Evolutionary conservation across 2,797 vertebrate genomes (phyloP), one percentile per base, ranked within the genome.

Genomic region (Podarcis lilfordi): DNA sequence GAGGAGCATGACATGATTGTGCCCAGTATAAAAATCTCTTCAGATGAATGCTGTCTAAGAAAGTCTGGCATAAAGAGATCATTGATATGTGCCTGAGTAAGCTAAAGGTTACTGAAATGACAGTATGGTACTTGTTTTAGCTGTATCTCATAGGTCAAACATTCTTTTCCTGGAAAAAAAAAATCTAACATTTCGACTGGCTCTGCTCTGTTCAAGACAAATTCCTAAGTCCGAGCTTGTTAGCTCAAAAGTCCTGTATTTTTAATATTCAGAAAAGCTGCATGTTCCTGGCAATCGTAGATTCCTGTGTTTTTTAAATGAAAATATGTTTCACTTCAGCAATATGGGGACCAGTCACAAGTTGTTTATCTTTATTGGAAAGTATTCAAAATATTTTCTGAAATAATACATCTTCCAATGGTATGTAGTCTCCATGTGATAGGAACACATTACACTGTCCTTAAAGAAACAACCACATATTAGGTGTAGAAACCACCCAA

Each of bases 21-120:
- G 61, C 86, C 83, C 43, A 72, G 88, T 89, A 91, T 90, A 93
- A 71, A 50, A 61, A 88, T 92, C 64, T 93, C 35, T 90, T 94
- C 84, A 92, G 81, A 78, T 83, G 66, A 1, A 0, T 1, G 0
- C 64, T 91, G 88, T 80, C 91, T 87, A 55, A 61, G 77, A 88
- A 88, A 78, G 83, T 85, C 69, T 91, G 80, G 37, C 89, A 96
- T 92, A 94, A 95, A 95, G 92, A 86, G 91, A 82, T 92, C 89
- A 91, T 95, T 96, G 92, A 96, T 88, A 92, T 35, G 74, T 66
- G 82, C 89, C 88, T 89, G 89, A 90, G 50, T 94, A 29, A 64
- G 68, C 81, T 84, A 78, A 84, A 92, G 90, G 93, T 95, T 93
- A 92, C 5, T 91, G 92, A 91, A 93, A 91, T 91, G 93, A 92